Percentiles rank a stretch among this genome's conserved stretches.
These are phyloP conservation scores for Periphyllus acericola DNA, from an alignment of 2,888 invertebrate genomes.

Conservation along the genomic window DNA sequence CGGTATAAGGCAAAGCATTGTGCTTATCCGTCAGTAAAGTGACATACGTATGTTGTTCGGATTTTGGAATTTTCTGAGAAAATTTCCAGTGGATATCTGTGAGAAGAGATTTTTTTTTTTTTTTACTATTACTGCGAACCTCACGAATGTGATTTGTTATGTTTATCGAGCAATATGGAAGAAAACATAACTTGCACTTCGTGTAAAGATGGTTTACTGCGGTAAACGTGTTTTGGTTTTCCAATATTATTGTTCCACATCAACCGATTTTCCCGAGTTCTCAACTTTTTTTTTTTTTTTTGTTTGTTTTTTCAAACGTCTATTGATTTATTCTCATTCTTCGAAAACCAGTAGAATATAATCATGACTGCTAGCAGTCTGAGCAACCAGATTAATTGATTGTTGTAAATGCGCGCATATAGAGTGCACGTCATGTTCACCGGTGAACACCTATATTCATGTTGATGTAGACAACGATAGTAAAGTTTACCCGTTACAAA, in stretches of 20 bases:
- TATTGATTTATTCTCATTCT: neutral
- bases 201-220: neutral
- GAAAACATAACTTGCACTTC: neutral
- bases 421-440: neutral
- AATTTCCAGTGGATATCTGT: neutral
- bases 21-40: neutral
- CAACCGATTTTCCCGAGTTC: neutral
- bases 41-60: neutral
- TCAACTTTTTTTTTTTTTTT: neutral
- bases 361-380: neutral
- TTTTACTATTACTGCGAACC: neutral
- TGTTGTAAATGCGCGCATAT: neutral
- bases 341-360: neutral
- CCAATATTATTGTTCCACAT: neutral
- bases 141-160: neutral
- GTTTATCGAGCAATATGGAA: neutral
- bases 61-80: neutral
- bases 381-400: neutral
- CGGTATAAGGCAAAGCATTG: neutral
- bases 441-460: neutral
- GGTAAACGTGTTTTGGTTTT: neutral
- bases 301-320: neutral
- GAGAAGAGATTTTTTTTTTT: neutral
- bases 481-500: constrained; percentile 9
- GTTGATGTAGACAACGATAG: neutral